A percentile compares a stretch with the other conserved stretches of the same genome.
Conservation (phyloP, 2,888 invertebrate species). For the Sminthurinus aureus region DNA sequence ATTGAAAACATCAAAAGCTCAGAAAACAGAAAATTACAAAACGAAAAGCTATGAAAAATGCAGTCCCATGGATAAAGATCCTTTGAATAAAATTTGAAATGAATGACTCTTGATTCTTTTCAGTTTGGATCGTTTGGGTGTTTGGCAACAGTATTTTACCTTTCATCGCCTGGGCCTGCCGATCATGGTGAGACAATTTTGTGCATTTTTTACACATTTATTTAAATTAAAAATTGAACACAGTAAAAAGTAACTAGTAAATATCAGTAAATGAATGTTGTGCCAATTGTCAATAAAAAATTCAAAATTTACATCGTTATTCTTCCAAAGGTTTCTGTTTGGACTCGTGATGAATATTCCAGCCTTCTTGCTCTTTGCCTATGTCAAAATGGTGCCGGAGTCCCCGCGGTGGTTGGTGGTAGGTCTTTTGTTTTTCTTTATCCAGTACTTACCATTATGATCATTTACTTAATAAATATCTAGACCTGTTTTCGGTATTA, state of each 20-base stretch:
- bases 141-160: conserved; percentile 47
- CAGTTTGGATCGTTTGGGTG: conserved; percentile 52
- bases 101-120: background rate
- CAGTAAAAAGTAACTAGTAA: no score
- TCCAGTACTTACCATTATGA: no score
- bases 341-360: conserved; percentile 52
- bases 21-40: background rate
- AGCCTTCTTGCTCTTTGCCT: conserved; percentile 44
- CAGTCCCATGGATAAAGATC: background rate
- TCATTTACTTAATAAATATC: no score
- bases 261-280: no score
- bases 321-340: conserved; percentile 45
- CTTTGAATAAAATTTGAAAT: no score
- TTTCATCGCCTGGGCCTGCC: conserved; percentile 36
- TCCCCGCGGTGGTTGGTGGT: conserved; percentile 54
- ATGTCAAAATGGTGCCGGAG: conserved; percentile 48
- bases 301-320: conserved; percentile 47
- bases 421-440: no score
- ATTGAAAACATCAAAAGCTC: background rate
- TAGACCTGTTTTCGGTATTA: no score
- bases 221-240: no score
- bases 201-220: no score
- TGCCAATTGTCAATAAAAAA: no score
- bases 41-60: background rate
- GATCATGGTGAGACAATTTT: no score